Evolutionary conservation across 2,797 vertebrate genomes (phyloP).

Genomic region (Gallirallus australis): DNA sequence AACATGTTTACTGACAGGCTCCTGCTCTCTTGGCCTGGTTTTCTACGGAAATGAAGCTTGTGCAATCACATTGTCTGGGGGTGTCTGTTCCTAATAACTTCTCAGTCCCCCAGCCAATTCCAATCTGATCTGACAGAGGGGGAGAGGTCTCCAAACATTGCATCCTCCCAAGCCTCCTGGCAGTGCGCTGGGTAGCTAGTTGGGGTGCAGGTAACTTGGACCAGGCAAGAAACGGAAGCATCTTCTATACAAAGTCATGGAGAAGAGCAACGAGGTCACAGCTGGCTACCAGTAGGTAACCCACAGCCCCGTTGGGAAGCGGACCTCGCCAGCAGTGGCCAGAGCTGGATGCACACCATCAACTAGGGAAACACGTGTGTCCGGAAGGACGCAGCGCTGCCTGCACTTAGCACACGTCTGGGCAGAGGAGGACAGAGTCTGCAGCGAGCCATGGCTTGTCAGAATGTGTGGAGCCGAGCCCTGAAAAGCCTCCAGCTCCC

Average conservation of each 20-base stretch:
- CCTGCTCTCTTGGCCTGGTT: conserved; percentile 58
- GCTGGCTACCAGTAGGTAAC: neutral
- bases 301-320: neutral
- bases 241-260: rapidly evolving
- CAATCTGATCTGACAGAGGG: neutral
- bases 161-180: neutral
- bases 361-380: neutral
- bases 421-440: neutral
- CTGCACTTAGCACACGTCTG: neutral
- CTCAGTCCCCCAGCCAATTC: conserved; percentile 62
- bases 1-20: conserved; percentile 69
- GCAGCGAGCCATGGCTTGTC: conserved; percentile 1
- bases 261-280: neutral
- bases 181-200: neutral
- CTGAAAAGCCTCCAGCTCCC: neutral
- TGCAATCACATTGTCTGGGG: conserved; percentile 73
- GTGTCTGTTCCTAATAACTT: conserved; percentile 73
- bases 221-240: neutral
- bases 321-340: neutral
- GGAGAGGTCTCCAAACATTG: neutral
- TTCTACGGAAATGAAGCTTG: conserved; percentile 70
- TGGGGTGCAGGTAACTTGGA: neutral
- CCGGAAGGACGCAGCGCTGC: neutral
- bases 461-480: rapidly evolving
- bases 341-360: neutral